Base-by-base conservation (phyloP, 2,113 vertebrate genomes). In the Tauraco erythrolophus region DNA sequence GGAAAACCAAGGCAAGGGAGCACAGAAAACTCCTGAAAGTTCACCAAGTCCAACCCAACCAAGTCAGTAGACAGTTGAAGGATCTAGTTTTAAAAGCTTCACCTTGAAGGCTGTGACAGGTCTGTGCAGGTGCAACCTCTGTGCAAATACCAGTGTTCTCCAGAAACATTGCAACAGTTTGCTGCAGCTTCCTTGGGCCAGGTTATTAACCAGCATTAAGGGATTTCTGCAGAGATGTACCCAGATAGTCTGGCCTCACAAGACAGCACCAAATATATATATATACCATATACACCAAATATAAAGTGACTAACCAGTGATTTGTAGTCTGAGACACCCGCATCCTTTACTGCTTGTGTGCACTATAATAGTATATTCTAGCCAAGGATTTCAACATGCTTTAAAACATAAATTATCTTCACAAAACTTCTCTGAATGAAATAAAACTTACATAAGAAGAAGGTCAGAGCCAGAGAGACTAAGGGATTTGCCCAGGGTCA, bases 401-500 rank as follows among this genome's bases (percentile, higher is more conserved):
- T 82, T 92, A 83, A 81, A 88, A 88, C 24, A 61, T 75, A 78
- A 85, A 90, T 89, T 91, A 71, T 66, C 66, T 58, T 77, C n/a
- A 85, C 66, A 95, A 77, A 92, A 48, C 58, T 75, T 64, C 74
- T 85, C 75, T 90, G 70, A 85, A 94, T n/a, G 61, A 94, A 56
- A 83, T 85, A 76, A 86, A 92, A 88, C 43, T 96, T 92, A 25
- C 43, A 48, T 1, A 5, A 56, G 85, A 57, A 65, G 72, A 95
- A 82, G 68, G 66, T 85, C 70, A 96, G 66, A 83, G 70, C 58
- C 75, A 81, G 60, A 56, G 46, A 78, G 68, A 58, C 35, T 39
- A 74, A 78, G 83, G 58, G 88, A 83, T 88, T 82, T 96, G 78
- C 70, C 56, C 71, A 88, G 68, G 78, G 84, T 85, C 88, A 84